Percentiles rank a stretch among this genome's conserved stretches.
These are phyloP conservation scores for Corythornis madagascariensis DNA, from an alignment of 2,113 vertebrate genomes.

Conservation along the genomic window DNA sequence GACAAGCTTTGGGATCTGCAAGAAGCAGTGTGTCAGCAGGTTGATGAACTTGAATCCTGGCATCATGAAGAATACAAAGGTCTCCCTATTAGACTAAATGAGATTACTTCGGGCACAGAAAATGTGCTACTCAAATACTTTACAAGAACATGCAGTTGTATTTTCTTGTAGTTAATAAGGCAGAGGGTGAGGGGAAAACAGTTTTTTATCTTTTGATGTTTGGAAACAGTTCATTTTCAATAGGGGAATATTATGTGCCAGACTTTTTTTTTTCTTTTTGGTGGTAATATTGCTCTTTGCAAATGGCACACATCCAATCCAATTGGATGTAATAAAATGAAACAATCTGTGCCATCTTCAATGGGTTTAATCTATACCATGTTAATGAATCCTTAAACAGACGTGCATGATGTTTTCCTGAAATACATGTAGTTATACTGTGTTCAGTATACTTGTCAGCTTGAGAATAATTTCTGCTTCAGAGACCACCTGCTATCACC, in stretches of 20 bases:
- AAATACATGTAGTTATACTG: slow-evolving; percentile 53
- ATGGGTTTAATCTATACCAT: slow-evolving; percentile 72
- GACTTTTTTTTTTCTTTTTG: slow-evolving; percentile 61
- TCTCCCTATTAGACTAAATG: not conserved
- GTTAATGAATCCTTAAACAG: slow-evolving; percentile 77
- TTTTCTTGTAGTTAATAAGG: not conserved
- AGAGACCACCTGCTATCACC: slow-evolving; percentile 60
- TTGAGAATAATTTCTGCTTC: slow-evolving; percentile 64
- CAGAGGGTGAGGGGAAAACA: slow-evolving; percentile 37
- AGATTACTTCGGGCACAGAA: fast-evolving
- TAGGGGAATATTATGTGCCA: slow-evolving; percentile 56
- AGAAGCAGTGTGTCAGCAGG: not conserved
- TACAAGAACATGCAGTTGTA: not conserved
- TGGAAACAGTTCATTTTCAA: slow-evolving; percentile 60
- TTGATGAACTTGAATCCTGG: not conserved
- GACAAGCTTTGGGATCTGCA: not conserved
- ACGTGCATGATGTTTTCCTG: slow-evolving; percentile 57
- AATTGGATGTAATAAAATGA: slow-evolving; percentile 74
- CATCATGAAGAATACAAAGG: not conserved
- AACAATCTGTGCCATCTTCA: slow-evolving; percentile 76
- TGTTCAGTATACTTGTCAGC: slow-evolving; percentile 47
- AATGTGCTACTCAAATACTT: not conserved
- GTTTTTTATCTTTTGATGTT: slow-evolving; percentile 61
- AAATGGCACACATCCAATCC: slow-evolving; percentile 76
- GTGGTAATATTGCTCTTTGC: slow-evolving; percentile 72